Conservation (phyloP, 2,113 vertebrate genomes). For the Vicugna pacos region DNA sequence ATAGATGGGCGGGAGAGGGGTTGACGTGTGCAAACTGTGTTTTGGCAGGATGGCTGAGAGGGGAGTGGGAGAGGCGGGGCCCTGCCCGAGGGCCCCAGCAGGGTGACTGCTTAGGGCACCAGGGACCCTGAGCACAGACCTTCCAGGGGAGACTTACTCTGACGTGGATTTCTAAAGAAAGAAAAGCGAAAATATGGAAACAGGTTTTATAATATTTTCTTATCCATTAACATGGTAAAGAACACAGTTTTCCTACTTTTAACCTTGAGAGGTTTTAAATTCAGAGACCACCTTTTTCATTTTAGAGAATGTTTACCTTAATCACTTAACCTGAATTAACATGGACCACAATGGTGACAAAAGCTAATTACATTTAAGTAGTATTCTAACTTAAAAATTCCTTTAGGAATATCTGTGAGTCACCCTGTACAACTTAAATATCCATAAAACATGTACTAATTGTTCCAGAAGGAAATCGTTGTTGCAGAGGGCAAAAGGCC, state of each 20-base stretch:
- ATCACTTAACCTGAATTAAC: not conserved
- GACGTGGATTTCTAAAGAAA: not conserved
- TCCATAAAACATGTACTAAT: constrained; percentile 26
- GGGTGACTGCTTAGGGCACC: too few relatives aligned
- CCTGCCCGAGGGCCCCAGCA: not conserved
- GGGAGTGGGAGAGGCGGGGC: not conserved
- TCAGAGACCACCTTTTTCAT: not conserved
- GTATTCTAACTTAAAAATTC: constrained; percentile 25
- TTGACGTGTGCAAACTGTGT: not conserved
- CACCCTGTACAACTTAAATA: constrained; percentile 29
- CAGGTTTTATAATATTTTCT: not conserved
- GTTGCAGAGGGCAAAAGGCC: constrained; percentile 50
- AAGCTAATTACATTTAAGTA: not conserved
- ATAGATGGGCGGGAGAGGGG: not conserved
- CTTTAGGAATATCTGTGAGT: constrained; percentile 20
- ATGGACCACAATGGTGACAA: not conserved
- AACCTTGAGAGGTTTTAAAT: not conserved
- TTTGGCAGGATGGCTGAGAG: not conserved
- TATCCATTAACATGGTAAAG: not conserved
- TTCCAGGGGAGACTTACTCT: not conserved
- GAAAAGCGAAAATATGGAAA: not conserved
- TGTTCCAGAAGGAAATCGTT: constrained; percentile 63
- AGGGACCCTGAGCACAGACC: too few relatives aligned
- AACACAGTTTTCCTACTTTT: not conserved
- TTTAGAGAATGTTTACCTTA: not conserved